Percentiles rank a stretch among this genome's conserved stretches.
Conservation (phyloP, 2,797 vertebrate genomes). For the Novumbra hubbsi region DNA sequence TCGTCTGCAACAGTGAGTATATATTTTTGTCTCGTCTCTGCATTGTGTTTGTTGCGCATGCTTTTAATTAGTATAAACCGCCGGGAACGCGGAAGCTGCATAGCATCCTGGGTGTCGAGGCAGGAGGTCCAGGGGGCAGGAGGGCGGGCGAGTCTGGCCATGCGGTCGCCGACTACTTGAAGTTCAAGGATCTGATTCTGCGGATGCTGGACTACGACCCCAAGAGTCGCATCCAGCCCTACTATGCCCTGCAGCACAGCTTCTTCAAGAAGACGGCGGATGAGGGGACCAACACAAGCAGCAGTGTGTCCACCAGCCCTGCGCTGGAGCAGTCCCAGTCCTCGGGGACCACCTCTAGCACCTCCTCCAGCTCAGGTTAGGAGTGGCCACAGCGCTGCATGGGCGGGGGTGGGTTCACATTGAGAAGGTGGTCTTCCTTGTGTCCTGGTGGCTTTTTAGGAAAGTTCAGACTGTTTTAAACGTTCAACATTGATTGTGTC, state of each 20-base stretch:
- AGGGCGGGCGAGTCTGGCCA: constrained; percentile 86
- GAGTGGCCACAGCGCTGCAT: constrained; percentile 33
- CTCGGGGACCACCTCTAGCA: constrained; percentile 88
- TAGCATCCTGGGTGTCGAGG: constrained; percentile 86
- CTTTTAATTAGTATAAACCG: constrained; percentile 79
- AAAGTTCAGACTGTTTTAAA: neutral
- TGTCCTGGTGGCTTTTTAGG: too few species aligned
- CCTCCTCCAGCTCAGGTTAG: constrained; percentile 88
- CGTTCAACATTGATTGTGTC: neutral
- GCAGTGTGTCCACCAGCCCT: constrained; percentile 88
- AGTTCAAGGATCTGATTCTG: constrained; percentile 93
- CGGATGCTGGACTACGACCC: constrained; percentile 92
- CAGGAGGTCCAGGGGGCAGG: constrained; percentile 85
- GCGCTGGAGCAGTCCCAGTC: constrained; percentile 89
- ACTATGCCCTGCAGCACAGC: constrained; percentile 89
- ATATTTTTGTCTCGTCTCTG: neutral
- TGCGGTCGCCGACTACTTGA: constrained; percentile 91
- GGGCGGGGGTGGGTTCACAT: too few species aligned
- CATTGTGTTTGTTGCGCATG: neutral
- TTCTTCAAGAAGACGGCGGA: constrained; percentile 94
- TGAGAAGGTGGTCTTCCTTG: too few species aligned
- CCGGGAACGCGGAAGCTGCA: constrained; percentile 86
- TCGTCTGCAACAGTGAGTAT: neutral
- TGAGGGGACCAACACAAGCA: constrained; percentile 89
- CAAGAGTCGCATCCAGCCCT: constrained; percentile 88